phyloP scores from a whole-genome alignment of 64 coral and sea anemone species.

The Trachythela sp. region DNA sequence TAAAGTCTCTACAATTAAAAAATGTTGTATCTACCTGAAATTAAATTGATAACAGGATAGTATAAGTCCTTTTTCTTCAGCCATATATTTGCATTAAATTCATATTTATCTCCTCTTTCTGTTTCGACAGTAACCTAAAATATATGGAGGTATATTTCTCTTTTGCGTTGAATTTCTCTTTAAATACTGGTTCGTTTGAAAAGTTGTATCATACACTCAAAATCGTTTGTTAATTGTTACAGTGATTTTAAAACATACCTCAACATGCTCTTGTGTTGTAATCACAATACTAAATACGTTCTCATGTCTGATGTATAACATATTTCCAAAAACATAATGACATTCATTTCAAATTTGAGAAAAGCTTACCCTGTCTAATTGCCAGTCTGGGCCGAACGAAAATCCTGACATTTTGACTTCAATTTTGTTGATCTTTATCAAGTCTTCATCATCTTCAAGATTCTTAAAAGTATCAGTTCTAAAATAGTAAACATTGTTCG shows the following conservation, averaged over 20 bases:
- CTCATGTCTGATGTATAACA: too few relatives aligned
- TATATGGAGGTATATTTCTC: too few relatives aligned
- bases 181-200: too few relatives aligned
- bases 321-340: too few relatives aligned
- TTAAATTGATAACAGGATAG: not conserved
- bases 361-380: not conserved
- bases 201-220: too few relatives aligned
- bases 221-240: not conserved
- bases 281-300: too few relatives aligned
- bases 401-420: not conserved
- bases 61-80: not conserved
- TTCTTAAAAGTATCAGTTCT: not conserved
- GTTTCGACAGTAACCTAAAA: too few relatives aligned
- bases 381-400: not conserved
- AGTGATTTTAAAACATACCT: not conserved
- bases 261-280: too few relatives aligned
- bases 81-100: not conserved
- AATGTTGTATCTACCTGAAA: not conserved
- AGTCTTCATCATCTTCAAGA: not conserved
- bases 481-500: too few relatives aligned
- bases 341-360: not conserved
- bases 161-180: too few relatives aligned
- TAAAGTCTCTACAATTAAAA: too few relatives aligned
- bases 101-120: not conserved
- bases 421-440: not conserved